A percentile compares a stretch with the other conserved stretches of the same genome.
phyloP scores from a whole-genome alignment of 2,113 vertebrate species.

The Cheilinus undulatus region DNA sequence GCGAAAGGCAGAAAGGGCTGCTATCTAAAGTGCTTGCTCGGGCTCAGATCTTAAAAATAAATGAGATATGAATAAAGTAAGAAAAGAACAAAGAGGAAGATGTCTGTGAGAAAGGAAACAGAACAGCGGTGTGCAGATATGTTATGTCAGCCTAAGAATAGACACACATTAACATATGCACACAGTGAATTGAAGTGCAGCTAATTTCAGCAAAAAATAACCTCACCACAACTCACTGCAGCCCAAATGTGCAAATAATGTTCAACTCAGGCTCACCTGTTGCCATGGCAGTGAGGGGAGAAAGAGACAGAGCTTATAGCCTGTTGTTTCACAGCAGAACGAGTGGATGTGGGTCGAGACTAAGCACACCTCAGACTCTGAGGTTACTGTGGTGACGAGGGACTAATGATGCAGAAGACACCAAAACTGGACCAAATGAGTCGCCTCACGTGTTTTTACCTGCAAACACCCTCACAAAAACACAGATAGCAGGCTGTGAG shows the following conservation, averaged over 20 bases:
- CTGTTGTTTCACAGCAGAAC: neutral
- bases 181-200: conserved; percentile 17
- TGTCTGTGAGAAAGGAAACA: conserved; percentile 33
- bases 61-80: conserved; percentile 58
- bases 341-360: neutral
- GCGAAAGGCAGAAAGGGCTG: conserved; percentile 7
- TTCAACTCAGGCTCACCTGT: conserved; percentile 51
- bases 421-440: conserved; percentile 60
- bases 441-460: conserved; percentile 32
- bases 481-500: conserved; percentile 27
- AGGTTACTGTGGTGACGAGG: conserved; percentile 59
- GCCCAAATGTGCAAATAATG: conserved; percentile 31
- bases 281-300: conserved; percentile 35
- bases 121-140: neutral
- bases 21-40: conserved; percentile 39
- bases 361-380: conserved; percentile 16
- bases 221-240: conserved; percentile 7
- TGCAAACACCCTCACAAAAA: conserved; percentile 13
- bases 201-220: conserved; percentile 34
- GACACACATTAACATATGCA: neutral
- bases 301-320: neutral
- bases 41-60: conserved; percentile 63
- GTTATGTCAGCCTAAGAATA: conserved; percentile 26
- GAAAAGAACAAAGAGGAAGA: conserved; percentile 61
- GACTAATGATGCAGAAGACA: conserved; percentile 50